These are phyloP conservation scores for Uloborus diversus DNA, from an alignment of 1,140 invertebrate genomes.

Conservation along the genomic window DNA sequence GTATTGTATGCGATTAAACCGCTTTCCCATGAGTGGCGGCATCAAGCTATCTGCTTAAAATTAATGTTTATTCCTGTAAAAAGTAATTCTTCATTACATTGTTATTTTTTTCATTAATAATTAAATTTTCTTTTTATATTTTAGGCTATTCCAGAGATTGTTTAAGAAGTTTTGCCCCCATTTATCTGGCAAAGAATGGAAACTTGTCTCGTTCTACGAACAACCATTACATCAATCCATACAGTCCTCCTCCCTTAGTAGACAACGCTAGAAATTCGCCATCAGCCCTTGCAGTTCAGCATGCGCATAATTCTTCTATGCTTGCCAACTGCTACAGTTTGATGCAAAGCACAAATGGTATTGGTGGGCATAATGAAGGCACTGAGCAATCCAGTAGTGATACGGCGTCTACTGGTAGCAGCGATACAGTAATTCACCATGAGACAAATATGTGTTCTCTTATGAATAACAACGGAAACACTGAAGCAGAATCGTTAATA, in stretches of 20 bases:
- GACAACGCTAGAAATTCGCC: background rate
- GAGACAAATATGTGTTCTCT: background rate
- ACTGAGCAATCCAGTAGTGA: background rate
- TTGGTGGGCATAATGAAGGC: background rate
- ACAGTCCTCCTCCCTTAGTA: background rate
- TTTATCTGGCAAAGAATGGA: background rate
- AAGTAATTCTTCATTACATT: no score
- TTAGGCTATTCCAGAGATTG: slow-evolving; percentile 32
- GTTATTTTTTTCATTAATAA: no score
- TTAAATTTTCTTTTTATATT: slow-evolving; percentile 5
- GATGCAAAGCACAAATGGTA: background rate
- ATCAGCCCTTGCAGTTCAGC: background rate
- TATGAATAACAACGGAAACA: background rate
- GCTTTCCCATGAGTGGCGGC: no score
- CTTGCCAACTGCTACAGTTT: slow-evolving; percentile 2
- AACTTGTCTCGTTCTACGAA: background rate
- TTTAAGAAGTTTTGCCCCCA: background rate
- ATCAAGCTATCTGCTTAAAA: no score
- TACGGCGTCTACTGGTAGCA: background rate
- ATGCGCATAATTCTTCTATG: background rate
- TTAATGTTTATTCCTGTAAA: no score
- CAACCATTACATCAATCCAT: background rate
- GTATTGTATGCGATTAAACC: no score
- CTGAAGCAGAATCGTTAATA: background rate
- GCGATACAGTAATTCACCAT: background rate